Evolutionary conservation across 2,113 vertebrate genomes (phyloP), one percentile per base, ranked within the genome.

Genomic region (Collichthys lucidus): DNA sequence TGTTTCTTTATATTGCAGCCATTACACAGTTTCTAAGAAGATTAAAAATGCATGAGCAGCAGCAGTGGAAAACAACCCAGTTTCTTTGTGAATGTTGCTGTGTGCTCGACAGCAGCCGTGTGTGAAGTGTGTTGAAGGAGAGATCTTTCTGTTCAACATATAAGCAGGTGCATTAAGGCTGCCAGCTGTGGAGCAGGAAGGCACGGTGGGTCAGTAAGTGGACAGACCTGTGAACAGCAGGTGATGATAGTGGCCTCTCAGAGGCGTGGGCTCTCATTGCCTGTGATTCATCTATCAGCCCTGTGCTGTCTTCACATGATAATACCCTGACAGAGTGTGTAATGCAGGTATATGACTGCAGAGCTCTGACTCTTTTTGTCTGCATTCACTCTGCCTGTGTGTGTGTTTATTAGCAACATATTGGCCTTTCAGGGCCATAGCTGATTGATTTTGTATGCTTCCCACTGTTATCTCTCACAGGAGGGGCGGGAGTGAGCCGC

Each of bases 381-480:
- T 72, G 62, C 64, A 24, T 62, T 31, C 80, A 60, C 61, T 76
- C 66, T 56, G 67, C 40, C 24, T 60, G 50, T 68, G 65, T 40
- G 65, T 40, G 35, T 74, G 57, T 88, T 76, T 77, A 85, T 80
- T 71, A 73, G 42, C 40, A 76, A 55, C 84, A 80, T 80, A 76
- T 84, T 84, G 73, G 68, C 69, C 86, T 90, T 88, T 84, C 81
- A 79, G 77, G 70, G 85, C 83, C 35, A 73, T 79, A 40, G 82
- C 87, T 74, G 85, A 94, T 92, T 84, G 89, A 94, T 92, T 93
- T 72, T 80, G 77, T 79, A 91, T 59, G 84, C 89, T 82, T 65
- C 68, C 56, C 85, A 74, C 72, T 83, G 70, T 77, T 60, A 68
- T 84, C 60, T 80, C 52, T 84, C 77, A 72, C n/a, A 31, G 44